These are phyloP conservation scores for Paramormyrops kingsleyae DNA, from an alignment of 2,113 vertebrate species.

Conservation along the genomic window DNA sequence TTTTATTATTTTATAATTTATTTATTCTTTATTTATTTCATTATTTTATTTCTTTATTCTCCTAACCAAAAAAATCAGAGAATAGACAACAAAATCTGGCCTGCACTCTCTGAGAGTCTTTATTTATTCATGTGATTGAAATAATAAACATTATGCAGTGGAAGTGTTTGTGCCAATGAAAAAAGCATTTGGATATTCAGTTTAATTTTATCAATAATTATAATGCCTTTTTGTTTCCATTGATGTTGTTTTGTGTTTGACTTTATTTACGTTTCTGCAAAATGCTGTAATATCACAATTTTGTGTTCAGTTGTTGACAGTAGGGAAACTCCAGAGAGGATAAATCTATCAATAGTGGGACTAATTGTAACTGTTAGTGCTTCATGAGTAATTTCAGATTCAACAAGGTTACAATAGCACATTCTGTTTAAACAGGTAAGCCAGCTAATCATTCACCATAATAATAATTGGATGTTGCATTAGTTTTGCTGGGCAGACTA, in stretches of 20 bases:
- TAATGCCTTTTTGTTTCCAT: neutral
- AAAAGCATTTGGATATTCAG: neutral
- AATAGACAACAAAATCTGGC: neutral
- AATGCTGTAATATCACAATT: neutral
- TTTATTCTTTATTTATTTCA: no score
- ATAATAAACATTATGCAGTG: neutral
- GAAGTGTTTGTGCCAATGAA: neutral
- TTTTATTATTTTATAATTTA: no score
- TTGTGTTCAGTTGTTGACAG: slow-evolving; percentile 10
- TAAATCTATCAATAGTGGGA: neutral
- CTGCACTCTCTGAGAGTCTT: neutral
- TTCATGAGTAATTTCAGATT: neutral
- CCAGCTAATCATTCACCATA: neutral
- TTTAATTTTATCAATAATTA: neutral
- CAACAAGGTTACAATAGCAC: neutral
- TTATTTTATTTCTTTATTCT: neutral
- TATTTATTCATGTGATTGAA: neutral
- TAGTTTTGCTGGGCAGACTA: neutral
- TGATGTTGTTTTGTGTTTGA: neutral
- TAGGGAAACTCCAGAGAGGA: neutral
- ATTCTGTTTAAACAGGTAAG: slow-evolving; percentile 8
- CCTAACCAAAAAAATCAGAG: neutral
- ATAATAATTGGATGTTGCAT: neutral
- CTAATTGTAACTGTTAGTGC: slow-evolving; percentile 48
- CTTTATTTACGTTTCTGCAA: slow-evolving; percentile 23